A percentile compares a stretch with the other conserved stretches of the same genome.
These are phyloP conservation scores for Uloborus plumipes DNA, from an alignment of 2,888 invertebrate species.

Conservation along the genomic window DNA sequence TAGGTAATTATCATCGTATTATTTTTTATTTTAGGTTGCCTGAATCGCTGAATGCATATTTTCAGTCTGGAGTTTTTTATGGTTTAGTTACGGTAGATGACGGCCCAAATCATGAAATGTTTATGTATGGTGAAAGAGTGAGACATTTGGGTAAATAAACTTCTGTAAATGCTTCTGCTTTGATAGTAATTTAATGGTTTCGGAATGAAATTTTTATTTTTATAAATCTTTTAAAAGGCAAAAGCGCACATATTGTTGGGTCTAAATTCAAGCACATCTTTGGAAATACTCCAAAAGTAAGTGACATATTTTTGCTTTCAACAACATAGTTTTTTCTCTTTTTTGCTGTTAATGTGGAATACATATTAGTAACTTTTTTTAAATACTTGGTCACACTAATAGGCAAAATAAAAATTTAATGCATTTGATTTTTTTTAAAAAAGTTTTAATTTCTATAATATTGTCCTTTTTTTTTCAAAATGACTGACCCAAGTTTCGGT, in stretches of 20 bases:
- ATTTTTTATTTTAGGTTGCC: not conserved
- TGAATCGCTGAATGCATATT: slow-evolving; percentile 19
- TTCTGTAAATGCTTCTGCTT: not conserved
- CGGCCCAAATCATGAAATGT: slow-evolving; percentile 13
- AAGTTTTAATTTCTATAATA: not conserved
- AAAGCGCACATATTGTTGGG: slow-evolving; percentile 4
- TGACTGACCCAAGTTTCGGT: too few species aligned
- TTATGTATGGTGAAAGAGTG: slow-evolving; percentile 36
- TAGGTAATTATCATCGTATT: not conserved
- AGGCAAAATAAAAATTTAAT: not conserved
- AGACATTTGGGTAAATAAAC: slow-evolving; percentile 33
- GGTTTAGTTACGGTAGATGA: slow-evolving; percentile 14
- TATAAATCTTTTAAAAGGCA: slow-evolving; percentile 6
- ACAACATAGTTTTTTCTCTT: not conserved
- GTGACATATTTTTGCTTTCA: not conserved
- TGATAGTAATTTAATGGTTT: not conserved
- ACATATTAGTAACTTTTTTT: too few species aligned
- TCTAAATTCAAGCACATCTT: slow-evolving; percentile 29
- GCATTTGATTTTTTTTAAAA: not conserved
- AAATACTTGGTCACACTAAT: not conserved
- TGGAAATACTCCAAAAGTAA: slow-evolving; percentile 32
- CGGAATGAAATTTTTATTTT: not conserved
- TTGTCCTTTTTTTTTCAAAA: not conserved
- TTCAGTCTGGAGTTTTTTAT: slow-evolving; percentile 29
- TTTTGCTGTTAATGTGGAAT: not conserved